phyloP scores from a whole-genome alignment of 2,113 vertebrate species.

The Albula goreensis region DNA sequence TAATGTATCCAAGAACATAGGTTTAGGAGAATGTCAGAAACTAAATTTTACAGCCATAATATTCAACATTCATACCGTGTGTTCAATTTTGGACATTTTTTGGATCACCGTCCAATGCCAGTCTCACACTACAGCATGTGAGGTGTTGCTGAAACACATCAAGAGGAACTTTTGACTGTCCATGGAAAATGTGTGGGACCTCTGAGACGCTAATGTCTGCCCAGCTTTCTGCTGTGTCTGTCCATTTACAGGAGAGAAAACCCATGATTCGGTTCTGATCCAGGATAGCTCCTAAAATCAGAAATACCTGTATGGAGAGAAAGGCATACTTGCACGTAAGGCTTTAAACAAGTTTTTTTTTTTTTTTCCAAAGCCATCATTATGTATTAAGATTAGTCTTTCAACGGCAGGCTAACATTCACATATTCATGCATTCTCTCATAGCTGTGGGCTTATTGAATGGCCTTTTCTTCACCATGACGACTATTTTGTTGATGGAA shows the following conservation, averaged over 20 bases:
- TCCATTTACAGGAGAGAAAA: neutral
- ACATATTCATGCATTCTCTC: slow-evolving; percentile 61
- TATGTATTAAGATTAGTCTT: neutral
- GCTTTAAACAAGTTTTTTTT: neutral
- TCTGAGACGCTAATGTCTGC: neutral
- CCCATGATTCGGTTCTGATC: too few relatives aligned
- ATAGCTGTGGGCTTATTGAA: slow-evolving; percentile 60
- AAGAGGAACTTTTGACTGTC: neutral
- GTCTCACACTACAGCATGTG: too few relatives aligned
- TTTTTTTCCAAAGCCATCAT: neutral
- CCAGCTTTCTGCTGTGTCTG: neutral
- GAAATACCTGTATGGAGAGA: neutral
- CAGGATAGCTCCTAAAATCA: too few relatives aligned
- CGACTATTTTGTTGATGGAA: slow-evolving; percentile 76
- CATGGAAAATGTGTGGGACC: neutral
- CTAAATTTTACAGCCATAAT: too few relatives aligned
- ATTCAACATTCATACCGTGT: too few relatives aligned
- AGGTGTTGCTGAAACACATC: too few relatives aligned
- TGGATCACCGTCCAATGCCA: too few relatives aligned
- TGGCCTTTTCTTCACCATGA: slow-evolving; percentile 62
- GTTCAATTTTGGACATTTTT: too few relatives aligned
- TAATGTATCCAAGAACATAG: too few relatives aligned
- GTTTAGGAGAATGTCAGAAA: too few relatives aligned
- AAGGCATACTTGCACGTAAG: neutral
- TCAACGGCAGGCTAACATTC: slow-evolving; percentile 48